Evolutionary conservation across 2,797 vertebrate species (phyloP), one percentile per base, ranked within the genome.

Genomic region (Furcifer pardalis): DNA sequence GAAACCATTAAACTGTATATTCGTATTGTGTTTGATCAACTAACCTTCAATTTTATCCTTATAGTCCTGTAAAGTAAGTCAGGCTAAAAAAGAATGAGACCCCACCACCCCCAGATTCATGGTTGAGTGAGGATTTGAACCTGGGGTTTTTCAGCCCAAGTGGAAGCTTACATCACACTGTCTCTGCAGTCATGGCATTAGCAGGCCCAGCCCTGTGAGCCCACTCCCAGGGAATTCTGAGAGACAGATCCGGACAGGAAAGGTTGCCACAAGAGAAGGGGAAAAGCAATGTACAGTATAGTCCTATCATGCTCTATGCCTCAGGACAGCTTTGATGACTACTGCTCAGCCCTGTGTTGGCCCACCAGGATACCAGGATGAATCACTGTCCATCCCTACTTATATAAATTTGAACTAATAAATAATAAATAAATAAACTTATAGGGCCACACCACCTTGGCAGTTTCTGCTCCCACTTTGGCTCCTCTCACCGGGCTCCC

Each of bases 11-110:
- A 66, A 32, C 25, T 83, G 35, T 79, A 89, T 73, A 74, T 85
- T 42, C 35, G 25, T 74, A 19, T 56, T 21, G 19, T 56, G 63
- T 84, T 65, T 30, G 56, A 35, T 12, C 25, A 69, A 2, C 49
- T 62, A 62, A 59, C 5, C 9, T 74, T 30, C 77, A 21, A 27
- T 68, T 85, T 80, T 75, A 80, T 75, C 71, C 46, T 76, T n/a
- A 40, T 69, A 84, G n/a, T 69, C 71, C 37, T 81, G 72, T 80
- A 74, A 81, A 63, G 72, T 74, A 80, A n/a, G 62, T 81, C 66
- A 60, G n/a, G 17, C n/a, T 68, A 13, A 44, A 44, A 37, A 40
- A 49, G 81, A 77, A 32, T 65, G 37, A 4, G 23, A 46, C 37
- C 62, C 46, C 32, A 81, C 23, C 15, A 19, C 56, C 40, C n/a